Conservation (phyloP, 2,113 vertebrate species). For the Aspidoscelis tigris region DNA sequence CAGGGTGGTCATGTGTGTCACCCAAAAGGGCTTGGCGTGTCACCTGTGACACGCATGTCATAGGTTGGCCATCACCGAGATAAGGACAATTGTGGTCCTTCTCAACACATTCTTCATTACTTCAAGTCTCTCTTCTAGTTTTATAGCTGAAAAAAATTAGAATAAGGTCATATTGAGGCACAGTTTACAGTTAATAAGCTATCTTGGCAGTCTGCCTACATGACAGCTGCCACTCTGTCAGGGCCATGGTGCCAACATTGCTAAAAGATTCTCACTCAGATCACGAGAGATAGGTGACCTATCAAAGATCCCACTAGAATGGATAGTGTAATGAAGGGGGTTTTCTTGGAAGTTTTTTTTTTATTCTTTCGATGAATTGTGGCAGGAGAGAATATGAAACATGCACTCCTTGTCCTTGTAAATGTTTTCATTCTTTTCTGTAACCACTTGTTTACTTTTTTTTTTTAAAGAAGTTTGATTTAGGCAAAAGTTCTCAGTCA, state of each 20-base stretch:
- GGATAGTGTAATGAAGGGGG: background rate
- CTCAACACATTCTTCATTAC: background rate
- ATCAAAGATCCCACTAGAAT: background rate
- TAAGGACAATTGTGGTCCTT: background rate
- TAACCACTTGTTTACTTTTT: background rate
- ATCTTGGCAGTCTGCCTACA: constrained; percentile 11
- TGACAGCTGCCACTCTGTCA: constrained; percentile 16
- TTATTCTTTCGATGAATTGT: background rate
- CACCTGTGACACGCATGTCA: too few species aligned
- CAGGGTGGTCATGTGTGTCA: too few species aligned
- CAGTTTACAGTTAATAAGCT: constrained; percentile 26
- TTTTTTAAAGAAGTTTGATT: too few species aligned
- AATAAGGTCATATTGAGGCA: background rate
- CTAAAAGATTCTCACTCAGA: constrained; percentile 17
- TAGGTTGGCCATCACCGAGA: too few species aligned
- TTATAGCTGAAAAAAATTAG: background rate
- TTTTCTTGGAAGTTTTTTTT: background rate
- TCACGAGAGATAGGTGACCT: constrained; percentile 20
- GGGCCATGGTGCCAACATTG: constrained; percentile 11
- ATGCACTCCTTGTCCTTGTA: too few species aligned
- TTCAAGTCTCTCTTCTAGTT: background rate
- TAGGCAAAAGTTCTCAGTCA: too few species aligned
- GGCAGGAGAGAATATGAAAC: too few species aligned
- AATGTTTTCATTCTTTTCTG: background rate
- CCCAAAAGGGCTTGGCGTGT: too few species aligned